Percentiles rank a stretch among this genome's conserved stretches.
Conservation (phyloP, 2,888 invertebrate genomes). For the Drosophila prostipennis region DNA sequence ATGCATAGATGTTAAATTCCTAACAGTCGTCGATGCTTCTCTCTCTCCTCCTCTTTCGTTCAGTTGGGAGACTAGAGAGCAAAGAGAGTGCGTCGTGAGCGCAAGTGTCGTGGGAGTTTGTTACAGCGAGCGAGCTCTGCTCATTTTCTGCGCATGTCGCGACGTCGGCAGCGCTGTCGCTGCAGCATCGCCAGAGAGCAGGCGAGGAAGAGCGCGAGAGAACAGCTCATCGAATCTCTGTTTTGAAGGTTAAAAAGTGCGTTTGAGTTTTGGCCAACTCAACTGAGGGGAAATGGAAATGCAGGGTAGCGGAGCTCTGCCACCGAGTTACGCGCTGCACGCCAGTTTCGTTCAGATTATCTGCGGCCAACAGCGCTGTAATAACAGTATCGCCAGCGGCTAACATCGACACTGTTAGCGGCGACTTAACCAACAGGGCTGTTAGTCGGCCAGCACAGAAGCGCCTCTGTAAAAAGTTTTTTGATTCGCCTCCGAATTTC, state of each 20-base stretch:
- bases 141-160: constrained; percentile 56
- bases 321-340: constrained; percentile 47
- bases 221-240: constrained; percentile 47
- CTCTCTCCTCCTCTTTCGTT: constrained; percentile 7
- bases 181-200: constrained; percentile 14
- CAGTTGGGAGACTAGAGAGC: constrained; percentile 5
- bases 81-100: constrained; percentile 31
- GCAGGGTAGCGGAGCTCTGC: constrained; percentile 33
- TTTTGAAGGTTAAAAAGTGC: constrained; percentile 82
- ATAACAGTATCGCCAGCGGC: constrained; percentile 46
- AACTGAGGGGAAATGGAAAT: constrained; percentile 65
- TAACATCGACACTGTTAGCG: constrained; percentile 54
- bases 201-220: constrained; percentile 3
- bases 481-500: not conserved
- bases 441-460: not conserved
- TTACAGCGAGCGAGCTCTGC: constrained; percentile 1
- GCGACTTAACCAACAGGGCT: not conserved
- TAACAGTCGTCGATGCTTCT: not conserved
- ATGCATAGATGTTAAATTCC: constrained; percentile 2
- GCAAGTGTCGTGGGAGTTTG: constrained; percentile 67
- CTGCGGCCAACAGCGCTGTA: constrained; percentile 46
- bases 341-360: constrained; percentile 70
- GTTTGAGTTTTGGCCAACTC: constrained; percentile 52
- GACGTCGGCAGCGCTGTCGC: constrained; percentile 53
- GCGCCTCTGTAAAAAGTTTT: not conserved